Evolutionary conservation across 2,888 invertebrate genomes (phyloP).

Genomic region (Syrphus vitripennis): DNA sequence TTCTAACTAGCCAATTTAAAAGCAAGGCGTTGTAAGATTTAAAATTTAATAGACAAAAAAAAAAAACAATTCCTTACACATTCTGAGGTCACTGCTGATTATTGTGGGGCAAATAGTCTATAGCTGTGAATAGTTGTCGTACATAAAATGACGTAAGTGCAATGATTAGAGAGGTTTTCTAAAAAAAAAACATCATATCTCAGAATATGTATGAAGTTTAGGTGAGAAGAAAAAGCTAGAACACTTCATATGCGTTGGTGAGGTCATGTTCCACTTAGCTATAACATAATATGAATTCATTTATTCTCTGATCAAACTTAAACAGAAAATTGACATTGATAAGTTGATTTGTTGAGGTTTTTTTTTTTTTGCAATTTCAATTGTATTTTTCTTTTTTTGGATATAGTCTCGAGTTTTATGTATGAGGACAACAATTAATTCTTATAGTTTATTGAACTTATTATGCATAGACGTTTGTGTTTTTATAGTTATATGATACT

Average conservation of each 20-base stretch:
- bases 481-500: not conserved
- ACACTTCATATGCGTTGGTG: slow-evolving; percentile 51
- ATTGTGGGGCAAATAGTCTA: slow-evolving; percentile 7
- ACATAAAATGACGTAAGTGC: slow-evolving; percentile 41
- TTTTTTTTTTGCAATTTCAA: not conserved
- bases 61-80: not conserved
- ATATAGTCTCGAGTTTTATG: not conserved
- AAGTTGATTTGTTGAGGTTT: not conserved
- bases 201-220: not conserved
- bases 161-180: slow-evolving; percentile 19
- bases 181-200: not conserved
- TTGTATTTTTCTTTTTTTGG: not conserved
- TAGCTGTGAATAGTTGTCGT: too few relatives aligned
- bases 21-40: not conserved
- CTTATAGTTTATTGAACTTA: slow-evolving; percentile 5
- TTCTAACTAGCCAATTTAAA: slow-evolving; percentile 10
- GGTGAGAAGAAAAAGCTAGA: slow-evolving; percentile 36
- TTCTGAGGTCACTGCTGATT: slow-evolving; percentile 49
- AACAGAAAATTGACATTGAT: slow-evolving; percentile 30
- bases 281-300: not conserved
- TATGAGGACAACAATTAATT: not conserved
- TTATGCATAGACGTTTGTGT: not conserved
- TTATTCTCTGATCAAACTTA: not conserved
- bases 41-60: not conserved
- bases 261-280: slow-evolving; percentile 62